Conservation (phyloP, 2,113 vertebrate genomes). For the Pogona vitticeps region DNA sequence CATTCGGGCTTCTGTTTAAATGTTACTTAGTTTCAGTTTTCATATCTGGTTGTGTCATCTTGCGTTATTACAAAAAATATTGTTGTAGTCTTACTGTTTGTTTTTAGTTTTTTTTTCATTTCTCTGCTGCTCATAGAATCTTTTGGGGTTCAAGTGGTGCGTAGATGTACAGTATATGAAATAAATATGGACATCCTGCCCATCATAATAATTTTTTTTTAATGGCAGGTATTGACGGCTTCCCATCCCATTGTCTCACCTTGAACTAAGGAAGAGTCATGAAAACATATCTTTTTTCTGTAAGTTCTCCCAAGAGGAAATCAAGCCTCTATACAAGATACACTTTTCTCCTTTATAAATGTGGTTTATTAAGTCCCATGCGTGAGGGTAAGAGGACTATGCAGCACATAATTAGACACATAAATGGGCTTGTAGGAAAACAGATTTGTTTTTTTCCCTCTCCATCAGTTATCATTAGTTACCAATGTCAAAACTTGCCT, state of each 20-base stretch:
- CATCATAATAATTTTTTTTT: neutral
- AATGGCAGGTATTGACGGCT: neutral
- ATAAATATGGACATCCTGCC: neutral
- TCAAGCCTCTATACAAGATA: neutral
- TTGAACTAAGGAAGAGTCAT: neutral
- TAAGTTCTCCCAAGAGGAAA: neutral
- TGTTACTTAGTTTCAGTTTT: neutral
- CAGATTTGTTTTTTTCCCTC: rapidly evolving
- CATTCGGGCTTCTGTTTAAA: neutral
- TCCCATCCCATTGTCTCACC: neutral
- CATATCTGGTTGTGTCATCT: neutral
- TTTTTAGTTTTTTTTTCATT: neutral
- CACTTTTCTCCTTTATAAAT: neutral
- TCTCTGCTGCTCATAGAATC: neutral
- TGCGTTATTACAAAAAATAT: no score
- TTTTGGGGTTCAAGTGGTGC: neutral
- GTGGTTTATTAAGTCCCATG: neutral
- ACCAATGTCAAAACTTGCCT: slow-evolving; percentile 75
- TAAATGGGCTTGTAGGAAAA: neutral
- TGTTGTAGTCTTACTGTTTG: neutral
- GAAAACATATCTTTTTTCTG: neutral
- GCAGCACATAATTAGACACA: rapidly evolving
- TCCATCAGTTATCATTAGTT: rapidly evolving
- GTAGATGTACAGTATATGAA: neutral
- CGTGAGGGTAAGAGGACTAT: neutral